Evolutionary conservation across 2,113 vertebrate species (phyloP), one percentile per base, ranked within the genome.

Genomic region (Perca fluviatilis): DNA sequence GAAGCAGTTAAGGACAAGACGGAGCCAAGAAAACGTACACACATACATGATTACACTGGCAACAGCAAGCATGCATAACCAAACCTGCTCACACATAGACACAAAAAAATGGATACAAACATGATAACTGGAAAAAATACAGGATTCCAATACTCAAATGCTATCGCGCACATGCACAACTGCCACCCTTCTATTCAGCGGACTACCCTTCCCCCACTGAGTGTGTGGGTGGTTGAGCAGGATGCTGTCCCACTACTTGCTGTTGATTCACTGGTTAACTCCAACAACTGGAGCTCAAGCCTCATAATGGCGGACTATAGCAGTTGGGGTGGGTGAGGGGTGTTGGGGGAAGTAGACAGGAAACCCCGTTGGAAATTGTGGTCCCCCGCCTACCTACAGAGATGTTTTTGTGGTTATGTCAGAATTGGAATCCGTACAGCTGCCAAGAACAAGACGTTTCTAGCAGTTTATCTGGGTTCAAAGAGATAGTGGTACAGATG

Each of bases 201-300:
- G 25, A 36, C 27, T 6, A 4, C 60, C 77, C 77, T 3, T 78
- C 86, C 77, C 67, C 72, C 77, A 54, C 75, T 21, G 19, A 14
- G 57, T 18, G 65, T 5, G 76, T 49, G 49, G 54, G 51, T 30
- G 75, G 68, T 43, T 46, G 43, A 74, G 23, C 68, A 60, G 46
- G 74, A 75, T 53, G 71, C 61, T n/a, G 43, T 57, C 51, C 70
- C 54, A 49, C 19, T n/a, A 25, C n/a, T 78, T 49, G 64, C 65
- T 62, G 58, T 79, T 43, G 50, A 72, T 66, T 82, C 53, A 62
- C 23, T 77, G 30, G 2, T 27, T 62, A 74, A 74, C 60, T 67
- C 30, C 46, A 60, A 71, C 62, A 53, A 72, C 53, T 61, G 53
- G 66, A 71, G 43, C 51, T 68, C 54, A 58, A 53, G 64, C 14